phyloP scores from a whole-genome alignment of 1,140 invertebrate genomes.

The Pogonus chalceus region DNA sequence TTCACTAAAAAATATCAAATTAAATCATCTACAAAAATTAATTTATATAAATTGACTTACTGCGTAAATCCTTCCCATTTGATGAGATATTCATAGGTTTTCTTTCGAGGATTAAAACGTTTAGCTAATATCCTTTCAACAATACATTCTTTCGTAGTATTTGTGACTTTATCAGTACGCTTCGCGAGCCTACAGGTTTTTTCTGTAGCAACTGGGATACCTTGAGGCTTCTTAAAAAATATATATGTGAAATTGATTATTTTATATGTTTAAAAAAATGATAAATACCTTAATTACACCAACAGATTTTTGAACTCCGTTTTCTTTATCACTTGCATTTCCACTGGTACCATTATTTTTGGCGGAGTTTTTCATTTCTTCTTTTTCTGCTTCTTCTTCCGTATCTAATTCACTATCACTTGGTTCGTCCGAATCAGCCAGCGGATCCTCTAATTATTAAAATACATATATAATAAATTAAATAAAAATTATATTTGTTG shows the following conservation, averaged over 20 bases:
- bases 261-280: too few relatives aligned
- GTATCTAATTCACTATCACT: slow-evolving; percentile 12
- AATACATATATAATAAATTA: background rate
- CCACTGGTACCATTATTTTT: background rate
- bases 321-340: background rate
- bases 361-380: background rate
- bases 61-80: slow-evolving; percentile 46
- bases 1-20: slow-evolving; percentile 39
- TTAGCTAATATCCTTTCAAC: slow-evolving; percentile 67
- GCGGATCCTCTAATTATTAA: slow-evolving; percentile 5
- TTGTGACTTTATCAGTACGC: slow-evolving; percentile 19
- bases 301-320: slow-evolving; percentile 18
- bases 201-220: background rate
- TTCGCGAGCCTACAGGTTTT: background rate
- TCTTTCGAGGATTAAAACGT: slow-evolving; percentile 59
- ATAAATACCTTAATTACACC: too few relatives aligned
- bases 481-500: too few relatives aligned
- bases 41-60: slow-evolving; percentile 21
- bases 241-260: too few relatives aligned
- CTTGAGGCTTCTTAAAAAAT: background rate
- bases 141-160: slow-evolving; percentile 43
- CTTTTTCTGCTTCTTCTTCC: slow-evolving; percentile 12
- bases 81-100: slow-evolving; percentile 60
- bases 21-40: slow-evolving; percentile 8
- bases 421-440: slow-evolving; percentile 10